phyloP scores from a whole-genome alignment of 2,888 invertebrate genomes.

The Pinctada fucata region DNA sequence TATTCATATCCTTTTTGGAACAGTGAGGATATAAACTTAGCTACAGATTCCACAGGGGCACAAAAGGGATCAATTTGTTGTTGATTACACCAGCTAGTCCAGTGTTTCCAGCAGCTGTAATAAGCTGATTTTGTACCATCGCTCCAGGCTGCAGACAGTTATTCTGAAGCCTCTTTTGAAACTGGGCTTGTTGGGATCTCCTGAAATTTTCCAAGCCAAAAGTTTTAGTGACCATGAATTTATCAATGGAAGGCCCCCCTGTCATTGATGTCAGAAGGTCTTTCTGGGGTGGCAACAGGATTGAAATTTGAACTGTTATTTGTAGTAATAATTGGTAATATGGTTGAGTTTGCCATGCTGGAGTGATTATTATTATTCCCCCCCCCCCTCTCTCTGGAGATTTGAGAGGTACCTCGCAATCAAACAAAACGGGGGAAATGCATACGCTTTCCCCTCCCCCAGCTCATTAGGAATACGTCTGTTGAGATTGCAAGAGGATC shows the following conservation, averaged over 20 bases:
- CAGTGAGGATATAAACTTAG: not conserved
- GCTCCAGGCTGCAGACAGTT: not conserved
- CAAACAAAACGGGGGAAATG: constrained; percentile 6
- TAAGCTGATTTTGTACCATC: constrained; percentile 5
- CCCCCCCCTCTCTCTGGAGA: constrained; percentile 4
- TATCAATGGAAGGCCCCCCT: not conserved
- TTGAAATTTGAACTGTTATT: not conserved
- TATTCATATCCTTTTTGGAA: constrained; percentile 7
- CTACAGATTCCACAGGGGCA: constrained; percentile 17
- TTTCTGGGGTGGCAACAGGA: not conserved
- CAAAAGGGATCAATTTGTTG: constrained; percentile 19
- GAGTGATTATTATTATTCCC: not conserved
- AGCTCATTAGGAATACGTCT: constrained; percentile 1
- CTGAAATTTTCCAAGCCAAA: not conserved
- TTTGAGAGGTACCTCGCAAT: constrained; percentile 9
- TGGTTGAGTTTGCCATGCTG: not conserved
- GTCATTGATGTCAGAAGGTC: not conserved
- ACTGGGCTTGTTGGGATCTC: not conserved
- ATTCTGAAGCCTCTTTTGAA: not conserved
- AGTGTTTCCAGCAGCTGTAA: constrained; percentile 25
- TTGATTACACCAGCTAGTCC: constrained; percentile 18
- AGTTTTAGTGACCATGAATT: not conserved
- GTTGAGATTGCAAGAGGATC: not conserved
- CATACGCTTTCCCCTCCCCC: constrained; percentile 6
- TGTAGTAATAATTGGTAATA: constrained; percentile 2